Conservation (phyloP, 2,797 vertebrate genomes). For the Lagocephalus sceleratus region DNA sequence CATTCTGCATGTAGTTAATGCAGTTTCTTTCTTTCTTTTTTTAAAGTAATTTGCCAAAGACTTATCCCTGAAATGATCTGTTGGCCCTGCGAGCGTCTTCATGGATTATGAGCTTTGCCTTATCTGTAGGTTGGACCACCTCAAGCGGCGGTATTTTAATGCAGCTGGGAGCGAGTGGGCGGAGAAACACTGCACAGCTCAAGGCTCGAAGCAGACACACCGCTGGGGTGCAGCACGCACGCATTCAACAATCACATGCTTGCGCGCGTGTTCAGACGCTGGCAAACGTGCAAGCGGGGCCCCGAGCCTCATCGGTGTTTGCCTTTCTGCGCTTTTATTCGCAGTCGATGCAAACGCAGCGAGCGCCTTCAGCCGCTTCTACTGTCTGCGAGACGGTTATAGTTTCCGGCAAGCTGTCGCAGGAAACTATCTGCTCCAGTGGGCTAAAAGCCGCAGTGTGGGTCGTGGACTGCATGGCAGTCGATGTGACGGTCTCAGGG, state of each 20-base stretch:
- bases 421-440: slow-evolving; percentile 1
- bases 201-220: slow-evolving; percentile 32
- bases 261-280: neutral
- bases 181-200: slow-evolving; percentile 28
- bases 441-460: slow-evolving; percentile 20
- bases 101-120: slow-evolving; percentile 75
- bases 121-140: slow-evolving; percentile 73
- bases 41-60: slow-evolving; percentile 47
- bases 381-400: neutral
- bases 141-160: slow-evolving; percentile 63
- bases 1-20: slow-evolving; percentile 34
- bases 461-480: too few species aligned
- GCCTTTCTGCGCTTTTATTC: too few species aligned
- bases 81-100: slow-evolving; percentile 58
- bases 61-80: slow-evolving; percentile 61
- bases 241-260: neutral
- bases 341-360: neutral
- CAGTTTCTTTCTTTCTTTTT: neutral
- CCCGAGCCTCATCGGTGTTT: too few species aligned
- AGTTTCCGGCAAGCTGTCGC: neutral
- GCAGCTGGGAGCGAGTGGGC: slow-evolving; percentile 42
- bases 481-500: slow-evolving; percentile 31
- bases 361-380: neutral
- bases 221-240: slow-evolving; percentile 25
- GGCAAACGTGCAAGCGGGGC: neutral